Conservation (phyloP, 1,140 invertebrate species). For the Drosophila lacertosa region DNA sequence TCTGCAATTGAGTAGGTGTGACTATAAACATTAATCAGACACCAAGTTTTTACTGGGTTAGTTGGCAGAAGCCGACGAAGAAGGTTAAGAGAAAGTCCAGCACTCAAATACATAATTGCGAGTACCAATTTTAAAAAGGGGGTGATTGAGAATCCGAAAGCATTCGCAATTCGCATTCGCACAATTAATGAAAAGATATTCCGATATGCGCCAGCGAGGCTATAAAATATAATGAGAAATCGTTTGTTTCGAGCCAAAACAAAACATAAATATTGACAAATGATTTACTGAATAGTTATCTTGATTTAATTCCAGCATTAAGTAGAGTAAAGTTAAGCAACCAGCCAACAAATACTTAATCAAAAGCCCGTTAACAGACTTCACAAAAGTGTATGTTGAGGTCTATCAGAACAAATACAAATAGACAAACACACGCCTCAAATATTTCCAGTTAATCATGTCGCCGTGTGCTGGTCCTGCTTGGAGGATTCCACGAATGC, state of each 20-base stretch:
- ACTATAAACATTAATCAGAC: constrained; percentile 76
- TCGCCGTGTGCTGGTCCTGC: constrained; percentile 28
- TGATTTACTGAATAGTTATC: not conserved
- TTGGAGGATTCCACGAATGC: constrained; percentile 48
- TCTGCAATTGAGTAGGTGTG: constrained; percentile 62
- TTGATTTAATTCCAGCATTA: not conserved
- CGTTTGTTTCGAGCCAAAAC: not conserved
- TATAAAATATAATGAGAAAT: not conserved
- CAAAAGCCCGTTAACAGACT: constrained; percentile 4
- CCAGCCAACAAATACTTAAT: not conserved
- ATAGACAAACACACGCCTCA: constrained; percentile 48
- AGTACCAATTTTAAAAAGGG: constrained; percentile 34
- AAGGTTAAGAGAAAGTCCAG: constrained; percentile 11
- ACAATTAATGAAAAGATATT: constrained; percentile 38
- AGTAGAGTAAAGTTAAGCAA: not conserved
- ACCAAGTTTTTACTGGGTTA: constrained; percentile 54
- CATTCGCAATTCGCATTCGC: not conserved
- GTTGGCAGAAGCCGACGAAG: constrained; percentile 31
- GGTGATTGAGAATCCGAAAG: constrained; percentile 29
- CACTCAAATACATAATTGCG: constrained; percentile 38
- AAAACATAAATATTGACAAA: constrained; percentile 3
- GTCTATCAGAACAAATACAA: constrained; percentile 11
- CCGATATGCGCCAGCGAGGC: constrained; percentile 2
- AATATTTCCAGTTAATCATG: constrained; percentile 55
- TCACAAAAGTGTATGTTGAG: constrained; percentile 9